Conservation (phyloP, 2,113 vertebrate genomes). For the Piaya cayana region DNA sequence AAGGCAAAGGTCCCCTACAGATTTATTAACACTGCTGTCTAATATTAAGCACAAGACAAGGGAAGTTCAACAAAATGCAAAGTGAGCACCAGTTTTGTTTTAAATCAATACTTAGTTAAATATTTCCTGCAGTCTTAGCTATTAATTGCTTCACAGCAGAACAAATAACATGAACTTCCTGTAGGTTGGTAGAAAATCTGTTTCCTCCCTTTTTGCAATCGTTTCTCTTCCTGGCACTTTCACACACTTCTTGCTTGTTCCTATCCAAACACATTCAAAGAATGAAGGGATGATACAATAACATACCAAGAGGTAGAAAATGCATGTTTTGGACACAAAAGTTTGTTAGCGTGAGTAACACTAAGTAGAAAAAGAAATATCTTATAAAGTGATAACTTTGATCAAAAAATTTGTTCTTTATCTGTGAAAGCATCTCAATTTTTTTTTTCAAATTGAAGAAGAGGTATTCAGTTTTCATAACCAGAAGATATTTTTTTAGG, state of each 20-base stretch:
- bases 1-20: neutral
- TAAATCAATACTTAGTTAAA: slow-evolving; percentile 76
- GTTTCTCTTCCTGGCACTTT: neutral
- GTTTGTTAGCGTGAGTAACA: neutral
- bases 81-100: slow-evolving; percentile 44
- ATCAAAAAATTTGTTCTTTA: neutral
- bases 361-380: neutral
- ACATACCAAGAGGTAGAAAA: neutral
- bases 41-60: neutral
- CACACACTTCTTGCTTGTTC: neutral
- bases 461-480: neutral
- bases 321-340: neutral
- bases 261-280: neutral
- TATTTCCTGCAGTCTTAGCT: slow-evolving; percentile 54
- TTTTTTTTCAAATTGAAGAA: neutral
- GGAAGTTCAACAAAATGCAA: slow-evolving; percentile 39
- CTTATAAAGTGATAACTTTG: neutral
- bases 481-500: rapidly evolving
- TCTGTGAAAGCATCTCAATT: neutral
- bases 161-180: slow-evolving; percentile 57
- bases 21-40: neutral
- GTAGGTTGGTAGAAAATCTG: slow-evolving; percentile 12
- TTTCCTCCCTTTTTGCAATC: neutral
- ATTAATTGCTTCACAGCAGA: slow-evolving; percentile 62
- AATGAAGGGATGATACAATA: neutral